Evolutionary conservation across 2,888 invertebrate species (phyloP).

Genomic region (Drosophila infuscata): DNA sequence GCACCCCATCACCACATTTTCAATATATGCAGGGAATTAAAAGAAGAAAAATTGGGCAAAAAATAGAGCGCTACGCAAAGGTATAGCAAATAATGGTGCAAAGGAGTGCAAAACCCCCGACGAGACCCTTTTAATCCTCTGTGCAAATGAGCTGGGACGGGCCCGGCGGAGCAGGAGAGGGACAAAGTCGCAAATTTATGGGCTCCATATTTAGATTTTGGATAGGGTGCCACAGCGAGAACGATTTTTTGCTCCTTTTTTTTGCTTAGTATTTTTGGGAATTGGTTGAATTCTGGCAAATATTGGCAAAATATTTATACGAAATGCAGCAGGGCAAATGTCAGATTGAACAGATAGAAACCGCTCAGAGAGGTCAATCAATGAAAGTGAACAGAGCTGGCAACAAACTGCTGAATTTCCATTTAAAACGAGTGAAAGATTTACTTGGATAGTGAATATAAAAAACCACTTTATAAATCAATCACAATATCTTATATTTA

Average conservation of each 20-base stretch:
- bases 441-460: background rate
- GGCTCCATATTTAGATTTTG: constrained; percentile 49
- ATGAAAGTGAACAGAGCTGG: constrained; percentile 41
- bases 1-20: background rate
- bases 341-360: constrained; percentile 35
- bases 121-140: constrained; percentile 78
- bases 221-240: constrained; percentile 17
- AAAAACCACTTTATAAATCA: background rate
- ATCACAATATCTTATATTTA: background rate
- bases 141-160: constrained; percentile 66
- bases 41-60: constrained; percentile 50
- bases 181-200: constrained; percentile 68
- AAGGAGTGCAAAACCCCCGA: constrained; percentile 70
- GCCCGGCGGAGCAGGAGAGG: background rate
- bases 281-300: constrained; percentile 28
- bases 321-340: constrained; percentile 44
- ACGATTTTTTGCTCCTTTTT: background rate
- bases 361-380: constrained; percentile 49
- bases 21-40: constrained; percentile 24
- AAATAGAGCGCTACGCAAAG: constrained; percentile 64
- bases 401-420: constrained; percentile 1
- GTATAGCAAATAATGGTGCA: constrained; percentile 65
- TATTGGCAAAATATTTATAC: constrained; percentile 52
- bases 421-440: background rate
- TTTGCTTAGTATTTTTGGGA: constrained; percentile 13